Percentiles rank a stretch among this genome's conserved stretches.
Evolutionary conservation across 2,888 invertebrate species (phyloP).

Genomic region (Alitta virens): DNA sequence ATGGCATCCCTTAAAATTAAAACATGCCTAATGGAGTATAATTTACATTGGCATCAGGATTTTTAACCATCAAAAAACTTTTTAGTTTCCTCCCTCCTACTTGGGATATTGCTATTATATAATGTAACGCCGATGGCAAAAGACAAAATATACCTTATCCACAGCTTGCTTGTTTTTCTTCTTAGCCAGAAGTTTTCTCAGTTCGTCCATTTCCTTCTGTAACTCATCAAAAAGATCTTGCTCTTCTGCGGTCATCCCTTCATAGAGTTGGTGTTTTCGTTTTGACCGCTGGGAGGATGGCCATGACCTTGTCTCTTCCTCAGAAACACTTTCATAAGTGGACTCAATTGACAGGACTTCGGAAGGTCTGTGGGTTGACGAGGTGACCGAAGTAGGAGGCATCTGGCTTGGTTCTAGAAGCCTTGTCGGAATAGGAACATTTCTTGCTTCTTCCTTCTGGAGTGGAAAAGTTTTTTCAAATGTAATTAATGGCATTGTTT

Average conservation of each 20-base stretch:
- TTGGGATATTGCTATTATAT: no score
- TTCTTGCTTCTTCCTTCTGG: no score
- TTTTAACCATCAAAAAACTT: no score
- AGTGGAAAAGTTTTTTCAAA: no score
- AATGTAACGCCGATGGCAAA: no score
- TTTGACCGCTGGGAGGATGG: slow-evolving; percentile 28
- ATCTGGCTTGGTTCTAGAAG: slow-evolving; percentile 7
- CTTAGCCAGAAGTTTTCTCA: slow-evolving; percentile 31
- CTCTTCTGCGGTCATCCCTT: slow-evolving; percentile 49
- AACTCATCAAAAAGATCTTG: slow-evolving; percentile 51
- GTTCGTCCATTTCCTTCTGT: slow-evolving; percentile 47
- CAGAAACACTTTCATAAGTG: background rate
- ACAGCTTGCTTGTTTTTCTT: slow-evolving; percentile 19
- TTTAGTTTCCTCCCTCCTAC: no score
- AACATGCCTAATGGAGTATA: no score
- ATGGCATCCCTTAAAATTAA: no score
- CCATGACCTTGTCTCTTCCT: slow-evolving; percentile 4
- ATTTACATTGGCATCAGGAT: no score
- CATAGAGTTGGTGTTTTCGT: slow-evolving; percentile 29
- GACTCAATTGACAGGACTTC: background rate
- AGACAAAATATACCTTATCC: slow-evolving; percentile 13
- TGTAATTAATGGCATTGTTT: no score
- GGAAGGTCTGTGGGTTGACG: background rate
- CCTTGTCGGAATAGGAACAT: background rate
- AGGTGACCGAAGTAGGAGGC: background rate